Conservation (phyloP, 2,888 invertebrate genomes). For the Sepiola atlantica region DNA sequence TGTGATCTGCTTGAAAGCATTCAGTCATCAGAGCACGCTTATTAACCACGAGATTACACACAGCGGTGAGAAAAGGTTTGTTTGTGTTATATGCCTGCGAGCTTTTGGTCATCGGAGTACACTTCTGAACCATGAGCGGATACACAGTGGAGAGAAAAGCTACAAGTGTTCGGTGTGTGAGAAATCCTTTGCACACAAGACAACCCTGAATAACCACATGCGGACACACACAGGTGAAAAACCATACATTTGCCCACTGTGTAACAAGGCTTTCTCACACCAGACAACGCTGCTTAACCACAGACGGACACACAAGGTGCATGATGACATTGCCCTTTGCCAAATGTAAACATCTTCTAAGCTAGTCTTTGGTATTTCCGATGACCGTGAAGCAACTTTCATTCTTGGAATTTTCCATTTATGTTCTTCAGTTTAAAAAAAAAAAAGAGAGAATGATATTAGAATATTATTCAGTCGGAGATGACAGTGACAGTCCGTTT, state of each 20-base stretch:
- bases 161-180: constrained; percentile 45
- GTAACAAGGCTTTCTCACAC: background rate
- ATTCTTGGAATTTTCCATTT: no score
- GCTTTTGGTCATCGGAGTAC: background rate
- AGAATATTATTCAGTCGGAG: background rate
- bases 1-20: background rate
- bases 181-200: background rate
- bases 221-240: constrained; percentile 40
- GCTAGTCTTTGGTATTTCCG: background rate
- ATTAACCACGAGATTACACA: background rate
- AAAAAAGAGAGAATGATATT: no score
- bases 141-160: constrained; percentile 33
- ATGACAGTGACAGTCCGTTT: background rate
- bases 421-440: no score
- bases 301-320: constrained; percentile 14
- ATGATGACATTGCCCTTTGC: background rate
- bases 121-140: constrained; percentile 4
- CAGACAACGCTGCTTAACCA: background rate
- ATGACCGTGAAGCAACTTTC: background rate
- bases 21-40: background rate
- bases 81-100: background rate
- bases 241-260: background rate
- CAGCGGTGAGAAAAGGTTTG: background rate
- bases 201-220: background rate
- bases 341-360: background rate